Conservation (phyloP, 1,140 invertebrate genomes). For the Procambarus virginalis region DNA sequence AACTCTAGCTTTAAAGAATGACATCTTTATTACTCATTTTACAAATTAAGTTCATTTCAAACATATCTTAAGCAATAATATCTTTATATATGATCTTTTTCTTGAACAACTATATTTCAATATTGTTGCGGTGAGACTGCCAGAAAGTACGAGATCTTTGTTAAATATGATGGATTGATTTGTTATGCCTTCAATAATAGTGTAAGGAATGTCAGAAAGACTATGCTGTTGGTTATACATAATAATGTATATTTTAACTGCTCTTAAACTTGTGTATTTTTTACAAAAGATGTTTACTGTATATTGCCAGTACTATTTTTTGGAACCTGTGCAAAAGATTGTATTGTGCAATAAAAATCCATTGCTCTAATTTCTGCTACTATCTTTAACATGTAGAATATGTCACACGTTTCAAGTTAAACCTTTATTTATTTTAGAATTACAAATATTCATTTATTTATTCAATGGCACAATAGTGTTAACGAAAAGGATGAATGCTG, state of each 20-base stretch:
- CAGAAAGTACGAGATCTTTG: constrained; percentile 46
- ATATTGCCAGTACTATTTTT: constrained; percentile 67
- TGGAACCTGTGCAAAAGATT: constrained; percentile 60
- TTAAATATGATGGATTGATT: constrained; percentile 50
- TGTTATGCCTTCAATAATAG: constrained; percentile 65
- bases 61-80: constrained; percentile 66
- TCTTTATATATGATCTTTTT: constrained; percentile 29
- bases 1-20: constrained; percentile 62
- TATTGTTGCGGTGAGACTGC: constrained; percentile 55
- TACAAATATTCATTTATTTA: no score
- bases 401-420: neutral
- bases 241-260: constrained; percentile 67
- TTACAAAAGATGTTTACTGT: constrained; percentile 58
- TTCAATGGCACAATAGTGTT: no score
- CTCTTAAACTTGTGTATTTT: constrained; percentile 66
- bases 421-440: neutral
- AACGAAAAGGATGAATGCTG: no score
- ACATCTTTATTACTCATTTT: constrained; percentile 50
- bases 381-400: neutral
- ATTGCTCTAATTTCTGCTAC: constrained; percentile 33
- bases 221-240: constrained; percentile 67
- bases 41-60: constrained; percentile 55
- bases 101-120: constrained; percentile 30
- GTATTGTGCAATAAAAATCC: constrained; percentile 66
- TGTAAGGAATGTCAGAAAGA: constrained; percentile 60